Evolutionary conservation across 2,888 invertebrate species (phyloP).

Genomic region (Anodontia alba): DNA sequence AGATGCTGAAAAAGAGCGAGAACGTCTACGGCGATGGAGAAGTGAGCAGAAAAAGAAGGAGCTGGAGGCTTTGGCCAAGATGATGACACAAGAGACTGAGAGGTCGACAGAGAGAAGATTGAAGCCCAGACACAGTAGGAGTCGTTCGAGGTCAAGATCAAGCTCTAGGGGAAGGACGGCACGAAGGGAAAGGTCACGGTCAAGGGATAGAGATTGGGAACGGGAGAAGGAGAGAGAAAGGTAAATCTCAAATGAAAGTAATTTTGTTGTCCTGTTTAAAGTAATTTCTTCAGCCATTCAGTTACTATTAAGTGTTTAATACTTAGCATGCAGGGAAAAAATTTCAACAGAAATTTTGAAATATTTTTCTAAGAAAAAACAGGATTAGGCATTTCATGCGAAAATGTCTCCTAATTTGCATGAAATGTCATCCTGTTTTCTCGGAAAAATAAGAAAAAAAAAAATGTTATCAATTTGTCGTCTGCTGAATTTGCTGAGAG

Average conservation of each 20-base stretch:
- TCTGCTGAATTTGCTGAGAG: too few relatives aligned
- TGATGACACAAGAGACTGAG: constrained; percentile 31
- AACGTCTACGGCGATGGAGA: constrained; percentile 70
- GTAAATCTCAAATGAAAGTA: constrained; percentile 8
- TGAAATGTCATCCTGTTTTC: too few relatives aligned
- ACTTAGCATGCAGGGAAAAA: too few relatives aligned
- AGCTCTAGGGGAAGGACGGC: constrained; percentile 84
- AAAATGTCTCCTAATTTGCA: too few relatives aligned
- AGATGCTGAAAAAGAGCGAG: constrained; percentile 45
- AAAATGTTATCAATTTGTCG: too few relatives aligned
- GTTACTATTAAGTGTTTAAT: background rate
- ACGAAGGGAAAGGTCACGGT: constrained; percentile 83
- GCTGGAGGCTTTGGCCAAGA: constrained; percentile 49
- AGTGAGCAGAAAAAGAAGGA: constrained; percentile 81
- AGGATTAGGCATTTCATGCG: too few relatives aligned
- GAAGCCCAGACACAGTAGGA: constrained; percentile 36
- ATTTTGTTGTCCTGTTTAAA: background rate
- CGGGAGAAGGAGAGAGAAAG: constrained; percentile 41
- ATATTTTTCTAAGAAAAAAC: too few relatives aligned
- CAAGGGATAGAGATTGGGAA: constrained; percentile 75
- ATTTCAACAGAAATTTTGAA: too few relatives aligned
- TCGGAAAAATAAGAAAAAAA: too few relatives aligned
- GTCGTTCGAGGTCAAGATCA: constrained; percentile 73
- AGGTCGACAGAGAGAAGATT: constrained; percentile 25
- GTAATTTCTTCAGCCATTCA: background rate